phyloP scores from a whole-genome alignment of 2,888 invertebrate genomes.

The Atethmia centrago region DNA sequence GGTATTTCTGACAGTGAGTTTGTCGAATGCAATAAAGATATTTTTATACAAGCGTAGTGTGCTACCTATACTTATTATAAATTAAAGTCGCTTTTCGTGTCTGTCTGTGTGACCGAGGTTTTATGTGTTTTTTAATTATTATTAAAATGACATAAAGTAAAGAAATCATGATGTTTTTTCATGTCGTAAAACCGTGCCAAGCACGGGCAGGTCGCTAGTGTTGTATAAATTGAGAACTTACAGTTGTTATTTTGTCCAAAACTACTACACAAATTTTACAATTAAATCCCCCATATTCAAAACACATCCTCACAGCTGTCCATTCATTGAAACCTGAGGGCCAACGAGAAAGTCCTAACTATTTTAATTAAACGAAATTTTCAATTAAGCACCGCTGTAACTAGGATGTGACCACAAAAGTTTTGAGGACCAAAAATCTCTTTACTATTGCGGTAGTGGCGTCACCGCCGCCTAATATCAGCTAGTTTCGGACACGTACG shows the following conservation, averaged over 20 bases:
- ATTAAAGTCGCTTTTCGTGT: too few species aligned
- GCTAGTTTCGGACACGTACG: background rate
- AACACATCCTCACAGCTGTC: slow-evolving; percentile 24
- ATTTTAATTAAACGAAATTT: slow-evolving; percentile 65
- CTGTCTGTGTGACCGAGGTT: too few species aligned
- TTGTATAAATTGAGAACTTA: too few species aligned
- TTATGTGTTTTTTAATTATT: too few species aligned
- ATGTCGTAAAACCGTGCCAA: too few species aligned
- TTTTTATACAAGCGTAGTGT: too few species aligned
- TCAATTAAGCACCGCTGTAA: slow-evolving; percentile 43
- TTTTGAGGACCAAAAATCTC: slow-evolving; percentile 57
- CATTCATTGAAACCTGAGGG: slow-evolving; percentile 22
- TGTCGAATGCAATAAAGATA: too few species aligned
- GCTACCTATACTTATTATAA: too few species aligned
- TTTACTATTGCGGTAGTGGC: slow-evolving; percentile 17
- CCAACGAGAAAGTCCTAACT: slow-evolving; percentile 39
- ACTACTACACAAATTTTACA: background rate
- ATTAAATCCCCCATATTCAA: background rate
- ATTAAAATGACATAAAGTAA: too few species aligned
- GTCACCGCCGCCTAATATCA: slow-evolving; percentile 8
- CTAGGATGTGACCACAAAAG: slow-evolving; percentile 45
- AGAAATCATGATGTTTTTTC: too few species aligned
- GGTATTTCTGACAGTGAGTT: too few species aligned
- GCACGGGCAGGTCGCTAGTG: too few species aligned
- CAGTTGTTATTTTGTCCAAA: background rate